Conservation (phyloP, 1,140 invertebrate genomes). For the Pseudobourletiella spinata region DNA sequence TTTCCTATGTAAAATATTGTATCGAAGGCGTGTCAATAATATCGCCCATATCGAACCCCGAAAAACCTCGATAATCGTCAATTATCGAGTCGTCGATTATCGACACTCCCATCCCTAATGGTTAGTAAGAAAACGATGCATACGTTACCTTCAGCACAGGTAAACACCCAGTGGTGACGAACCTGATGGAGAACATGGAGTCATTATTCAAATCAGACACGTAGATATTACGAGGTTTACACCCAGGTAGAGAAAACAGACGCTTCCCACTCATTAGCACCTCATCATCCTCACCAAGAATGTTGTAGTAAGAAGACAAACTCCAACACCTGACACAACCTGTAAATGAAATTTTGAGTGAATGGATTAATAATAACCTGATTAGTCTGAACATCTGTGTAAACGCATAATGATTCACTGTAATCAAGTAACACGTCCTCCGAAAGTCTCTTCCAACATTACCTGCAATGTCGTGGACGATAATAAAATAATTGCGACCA, state of each 20-base stretch:
- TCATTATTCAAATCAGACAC: background rate
- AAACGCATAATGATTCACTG: too few relatives aligned
- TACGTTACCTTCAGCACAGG: slow-evolving; percentile 1
- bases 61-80: too few relatives aligned
- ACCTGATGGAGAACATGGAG: background rate
- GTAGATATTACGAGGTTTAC: background rate
- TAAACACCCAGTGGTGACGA: background rate
- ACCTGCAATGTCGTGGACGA: background rate
- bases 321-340: background rate
- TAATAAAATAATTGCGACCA: background rate
- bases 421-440: too few relatives aligned
- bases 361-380: too few relatives aligned
- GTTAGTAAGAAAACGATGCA: too few relatives aligned
- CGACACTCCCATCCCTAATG: too few relatives aligned
- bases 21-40: too few relatives aligned
- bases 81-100: too few relatives aligned
- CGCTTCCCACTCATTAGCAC: background rate
- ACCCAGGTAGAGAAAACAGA: background rate
- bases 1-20: too few relatives aligned
- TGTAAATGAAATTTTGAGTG: background rate
- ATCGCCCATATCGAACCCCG: too few relatives aligned
- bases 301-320: background rate
- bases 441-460: too few relatives aligned
- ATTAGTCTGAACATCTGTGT: too few relatives aligned
- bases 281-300: background rate